A percentile compares a stretch with the other conserved stretches of the same genome.
Evolutionary conservation across 2,797 vertebrate species (phyloP).

Genomic region (Luscinia luscinia): DNA sequence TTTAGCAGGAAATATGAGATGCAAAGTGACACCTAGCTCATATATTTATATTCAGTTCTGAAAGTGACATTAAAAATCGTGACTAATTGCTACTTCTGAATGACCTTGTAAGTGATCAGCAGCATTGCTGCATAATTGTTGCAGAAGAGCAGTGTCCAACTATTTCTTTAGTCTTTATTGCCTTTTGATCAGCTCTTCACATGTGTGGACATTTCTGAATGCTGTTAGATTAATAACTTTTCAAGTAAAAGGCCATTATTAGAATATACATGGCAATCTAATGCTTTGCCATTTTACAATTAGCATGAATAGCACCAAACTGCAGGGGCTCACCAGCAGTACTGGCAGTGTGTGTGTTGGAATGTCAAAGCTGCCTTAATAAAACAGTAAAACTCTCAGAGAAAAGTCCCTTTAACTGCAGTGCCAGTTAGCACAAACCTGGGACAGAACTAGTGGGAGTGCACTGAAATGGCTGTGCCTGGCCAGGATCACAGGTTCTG

Average conservation of each 20-base stretch:
- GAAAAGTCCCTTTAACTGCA: not conserved
- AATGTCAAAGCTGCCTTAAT: not conserved
- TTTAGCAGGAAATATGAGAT: not conserved
- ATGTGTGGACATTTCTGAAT: not conserved
- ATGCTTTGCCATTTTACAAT: not conserved
- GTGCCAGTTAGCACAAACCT: not conserved
- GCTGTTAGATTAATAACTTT: not conserved
- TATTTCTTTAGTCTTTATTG: not conserved
- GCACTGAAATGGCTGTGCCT: not conserved
- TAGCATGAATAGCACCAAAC: not conserved
- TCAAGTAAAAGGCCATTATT: not conserved
- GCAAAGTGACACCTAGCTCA: not conserved
- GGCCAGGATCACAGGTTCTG: rapidly evolving
- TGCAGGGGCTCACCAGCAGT: not conserved
- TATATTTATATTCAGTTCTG: not conserved
- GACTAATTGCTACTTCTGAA: not conserved
- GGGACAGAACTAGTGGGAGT: not conserved
- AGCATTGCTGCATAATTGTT: not conserved
- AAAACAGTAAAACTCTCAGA: not conserved
- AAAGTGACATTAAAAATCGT: not conserved
- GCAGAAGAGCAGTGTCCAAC: not conserved
- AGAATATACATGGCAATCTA: not conserved
- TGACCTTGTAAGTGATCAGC: not conserved
- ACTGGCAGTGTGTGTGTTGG: not conserved
- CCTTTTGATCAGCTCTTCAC: not conserved